These are phyloP conservation scores for Nemurella pictetii DNA, from an alignment of 2,888 invertebrate species.

Conservation along the genomic window DNA sequence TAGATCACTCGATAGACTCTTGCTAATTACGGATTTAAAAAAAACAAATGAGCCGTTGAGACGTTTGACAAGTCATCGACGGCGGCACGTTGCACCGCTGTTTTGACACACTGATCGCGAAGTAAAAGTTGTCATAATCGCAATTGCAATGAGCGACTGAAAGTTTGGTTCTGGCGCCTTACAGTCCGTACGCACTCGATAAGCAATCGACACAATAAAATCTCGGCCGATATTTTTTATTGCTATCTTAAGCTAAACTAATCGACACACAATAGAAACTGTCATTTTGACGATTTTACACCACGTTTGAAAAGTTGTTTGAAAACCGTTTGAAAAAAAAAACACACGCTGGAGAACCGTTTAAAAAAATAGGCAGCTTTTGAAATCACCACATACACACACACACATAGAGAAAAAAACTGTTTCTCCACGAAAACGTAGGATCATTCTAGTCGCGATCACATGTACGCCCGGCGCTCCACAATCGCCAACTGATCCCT, in stretches of 20 bases:
- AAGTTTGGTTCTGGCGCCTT: background rate
- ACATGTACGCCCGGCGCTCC: background rate
- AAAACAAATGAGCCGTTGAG: background rate
- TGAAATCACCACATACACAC: background rate
- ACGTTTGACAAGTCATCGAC: background rate
- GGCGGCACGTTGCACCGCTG: background rate
- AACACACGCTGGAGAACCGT: background rate
- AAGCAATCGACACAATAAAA: background rate
- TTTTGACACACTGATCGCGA: background rate
- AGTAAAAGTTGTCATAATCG: constrained; percentile 1
- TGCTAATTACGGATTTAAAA: too few relatives aligned
- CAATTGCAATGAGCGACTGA: background rate
- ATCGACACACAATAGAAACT: background rate
- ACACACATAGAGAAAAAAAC: background rate
- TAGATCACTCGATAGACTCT: too few relatives aligned
- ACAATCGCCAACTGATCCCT: background rate
- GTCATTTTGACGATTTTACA: background rate
- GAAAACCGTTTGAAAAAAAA: background rate
- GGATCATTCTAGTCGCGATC: background rate
- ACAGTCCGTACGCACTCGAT: background rate
- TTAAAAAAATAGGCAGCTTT: too few relatives aligned
- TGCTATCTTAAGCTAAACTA: background rate
- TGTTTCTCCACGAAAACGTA: background rate
- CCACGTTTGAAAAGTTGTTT: background rate
- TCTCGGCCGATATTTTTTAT: background rate